Percentiles rank a stretch among this genome's conserved stretches.
Evolutionary conservation across 2,888 invertebrate species (phyloP).

Genomic region (Stenotaenia linearis): DNA sequence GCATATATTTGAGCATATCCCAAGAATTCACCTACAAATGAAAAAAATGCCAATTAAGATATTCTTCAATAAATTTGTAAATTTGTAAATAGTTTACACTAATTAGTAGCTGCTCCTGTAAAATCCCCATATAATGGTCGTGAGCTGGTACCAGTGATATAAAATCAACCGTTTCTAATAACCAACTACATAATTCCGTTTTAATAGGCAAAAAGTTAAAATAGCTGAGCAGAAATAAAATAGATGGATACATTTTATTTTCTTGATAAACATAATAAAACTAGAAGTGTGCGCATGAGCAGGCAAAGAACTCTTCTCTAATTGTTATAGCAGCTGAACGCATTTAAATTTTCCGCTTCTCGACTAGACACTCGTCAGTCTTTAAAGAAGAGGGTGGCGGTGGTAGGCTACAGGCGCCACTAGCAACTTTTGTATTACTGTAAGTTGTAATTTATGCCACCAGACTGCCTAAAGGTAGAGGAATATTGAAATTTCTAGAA

Average conservation of each 20-base stretch:
- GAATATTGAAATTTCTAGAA: constrained; percentile 13
- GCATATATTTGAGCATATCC: background rate
- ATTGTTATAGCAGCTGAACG: background rate
- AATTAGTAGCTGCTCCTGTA: background rate
- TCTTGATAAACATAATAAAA: too few species aligned
- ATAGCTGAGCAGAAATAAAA: background rate
- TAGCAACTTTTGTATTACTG: too few species aligned
- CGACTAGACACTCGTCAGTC: too few species aligned
- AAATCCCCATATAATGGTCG: background rate
- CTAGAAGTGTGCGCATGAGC: too few species aligned
- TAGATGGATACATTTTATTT: background rate
- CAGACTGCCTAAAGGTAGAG: background rate
- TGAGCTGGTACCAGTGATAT: background rate
- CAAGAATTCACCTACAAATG: background rate
- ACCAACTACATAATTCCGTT: background rate
- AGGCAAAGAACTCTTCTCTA: too few species aligned
- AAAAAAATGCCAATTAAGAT: background rate
- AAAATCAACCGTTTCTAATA: background rate
- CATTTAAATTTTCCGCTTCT: background rate
- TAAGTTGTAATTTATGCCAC: background rate
- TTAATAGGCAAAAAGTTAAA: background rate
- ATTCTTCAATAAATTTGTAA: too few species aligned
- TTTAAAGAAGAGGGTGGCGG: too few species aligned
- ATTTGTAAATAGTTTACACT: background rate
- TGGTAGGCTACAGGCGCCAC: too few species aligned